These are phyloP conservation scores for Drosophila gaucha DNA, from an alignment of 2,888 invertebrate genomes.

Conservation along the genomic window DNA sequence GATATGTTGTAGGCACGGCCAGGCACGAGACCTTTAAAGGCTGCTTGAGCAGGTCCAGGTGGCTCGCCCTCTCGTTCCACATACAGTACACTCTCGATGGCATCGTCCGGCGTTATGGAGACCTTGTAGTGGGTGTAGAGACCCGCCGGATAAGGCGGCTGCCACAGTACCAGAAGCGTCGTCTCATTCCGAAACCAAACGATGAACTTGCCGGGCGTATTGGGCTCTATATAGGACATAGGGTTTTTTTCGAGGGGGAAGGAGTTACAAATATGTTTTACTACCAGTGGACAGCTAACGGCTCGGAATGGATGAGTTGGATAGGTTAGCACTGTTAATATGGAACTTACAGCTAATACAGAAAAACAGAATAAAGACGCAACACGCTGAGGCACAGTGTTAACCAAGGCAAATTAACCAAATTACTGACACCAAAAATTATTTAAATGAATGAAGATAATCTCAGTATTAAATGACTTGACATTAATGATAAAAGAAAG, in stretches of 20 bases:
- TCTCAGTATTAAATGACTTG: neutral
- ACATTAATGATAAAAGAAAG: too few relatives aligned
- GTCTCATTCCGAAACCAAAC: constrained; percentile 98
- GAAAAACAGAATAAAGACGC: constrained; percentile 43
- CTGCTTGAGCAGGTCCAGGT: constrained; percentile 97
- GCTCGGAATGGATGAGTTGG: neutral
- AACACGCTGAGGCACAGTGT: constrained; percentile 33
- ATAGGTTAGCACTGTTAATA: constrained; percentile 17
- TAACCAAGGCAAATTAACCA: constrained; percentile 22
- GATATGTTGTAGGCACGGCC: constrained; percentile 96
- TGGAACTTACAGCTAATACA: constrained; percentile 6
- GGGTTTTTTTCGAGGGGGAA: constrained; percentile 14
- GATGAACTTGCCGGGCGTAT: constrained; percentile 97
- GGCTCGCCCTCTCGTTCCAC: constrained; percentile 97
- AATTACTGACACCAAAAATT: neutral
- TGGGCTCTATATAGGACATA: constrained; percentile 89
- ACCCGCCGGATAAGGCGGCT: constrained; percentile 97
- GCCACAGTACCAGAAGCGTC: constrained; percentile 96
- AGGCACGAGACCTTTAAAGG: constrained; percentile 96
- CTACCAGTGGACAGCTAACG: constrained; percentile 33
- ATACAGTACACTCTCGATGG: constrained; percentile 94
- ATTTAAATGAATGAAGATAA: neutral
- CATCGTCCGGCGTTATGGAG: constrained; percentile 95
- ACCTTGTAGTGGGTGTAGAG: constrained; percentile 97
- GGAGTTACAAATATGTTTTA: constrained; percentile 32